Percentiles rank a stretch among this genome's conserved stretches.
phyloP scores from a whole-genome alignment of 2,113 vertebrate species.

The Sinocyclocheilus rhinocerous region DNA sequence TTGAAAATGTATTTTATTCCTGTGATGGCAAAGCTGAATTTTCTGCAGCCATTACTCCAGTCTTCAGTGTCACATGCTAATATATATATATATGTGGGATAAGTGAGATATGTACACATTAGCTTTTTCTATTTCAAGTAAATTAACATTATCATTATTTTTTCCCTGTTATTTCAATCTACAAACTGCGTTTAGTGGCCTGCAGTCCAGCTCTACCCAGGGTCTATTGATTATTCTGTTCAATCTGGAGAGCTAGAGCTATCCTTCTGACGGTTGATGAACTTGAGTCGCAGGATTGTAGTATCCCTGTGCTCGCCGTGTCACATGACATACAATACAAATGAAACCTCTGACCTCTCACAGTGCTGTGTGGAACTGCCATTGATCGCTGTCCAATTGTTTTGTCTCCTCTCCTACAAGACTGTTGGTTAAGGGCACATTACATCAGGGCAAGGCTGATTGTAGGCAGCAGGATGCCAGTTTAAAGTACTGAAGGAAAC shows the following conservation, averaged over 20 bases:
- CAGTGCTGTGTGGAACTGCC: neutral
- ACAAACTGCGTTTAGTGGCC: neutral
- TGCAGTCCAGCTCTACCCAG: neutral
- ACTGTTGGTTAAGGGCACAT: constrained; percentile 24
- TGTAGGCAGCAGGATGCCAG: neutral
- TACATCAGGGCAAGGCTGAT: neutral
- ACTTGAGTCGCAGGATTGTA: neutral
- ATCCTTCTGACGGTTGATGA: constrained; percentile 18
- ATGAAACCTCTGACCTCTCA: constrained; percentile 16
- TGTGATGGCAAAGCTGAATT: neutral
- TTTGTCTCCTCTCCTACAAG: neutral
- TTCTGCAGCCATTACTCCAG: neutral
- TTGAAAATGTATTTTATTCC: neutral
- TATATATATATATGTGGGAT: neutral
- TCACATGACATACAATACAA: constrained; percentile 13
- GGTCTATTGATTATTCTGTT: constrained; percentile 35
- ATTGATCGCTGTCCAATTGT: constrained; percentile 23
- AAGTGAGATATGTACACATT: neutral
- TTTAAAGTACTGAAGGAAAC: neutral
- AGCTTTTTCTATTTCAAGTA: neutral
- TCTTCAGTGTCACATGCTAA: neutral
- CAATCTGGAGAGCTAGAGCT: constrained; percentile 19
- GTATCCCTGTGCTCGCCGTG: neutral
- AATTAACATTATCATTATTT: neutral
- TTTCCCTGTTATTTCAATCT: neutral